Conservation (phyloP, 2,113 vertebrate species). For the Ceyx melanurus region DNA sequence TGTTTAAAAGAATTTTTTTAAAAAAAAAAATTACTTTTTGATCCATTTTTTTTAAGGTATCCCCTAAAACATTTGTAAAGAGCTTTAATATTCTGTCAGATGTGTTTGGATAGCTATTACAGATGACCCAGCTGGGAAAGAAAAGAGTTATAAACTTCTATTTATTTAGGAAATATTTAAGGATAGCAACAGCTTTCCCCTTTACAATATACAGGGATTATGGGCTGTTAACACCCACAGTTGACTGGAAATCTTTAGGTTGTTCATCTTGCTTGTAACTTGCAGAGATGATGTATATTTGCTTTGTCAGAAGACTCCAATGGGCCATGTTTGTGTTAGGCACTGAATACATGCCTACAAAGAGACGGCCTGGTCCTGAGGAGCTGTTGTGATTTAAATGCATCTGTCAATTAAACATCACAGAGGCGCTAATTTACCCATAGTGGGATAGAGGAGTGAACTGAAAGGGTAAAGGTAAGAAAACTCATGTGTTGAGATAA, state of each 20-base stretch:
- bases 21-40: not conserved
- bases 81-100: not conserved
- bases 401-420: not conserved
- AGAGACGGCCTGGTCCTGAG: not conserved
- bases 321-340: not conserved
- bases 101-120: not conserved
- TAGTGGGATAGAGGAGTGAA: not conserved
- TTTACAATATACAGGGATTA: not conserved
- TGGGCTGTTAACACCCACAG: not conserved
- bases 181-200: not conserved
- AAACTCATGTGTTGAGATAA: not conserved
- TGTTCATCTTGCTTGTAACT: not conserved
- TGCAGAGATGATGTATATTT: not conserved
- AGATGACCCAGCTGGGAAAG: not conserved
- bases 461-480: not conserved
- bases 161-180: not conserved
- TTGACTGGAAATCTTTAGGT: not conserved
- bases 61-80: not conserved
- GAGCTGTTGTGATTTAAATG: not conserved
- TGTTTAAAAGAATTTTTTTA: not conserved
- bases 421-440: not conserved
- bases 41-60: not conserved
- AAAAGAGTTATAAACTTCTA: not conserved
- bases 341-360: not conserved
- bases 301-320: not conserved